Percentiles rank a stretch among this genome's conserved stretches.
Conservation (phyloP, 1,140 invertebrate species). For the Panonychus citri region DNA sequence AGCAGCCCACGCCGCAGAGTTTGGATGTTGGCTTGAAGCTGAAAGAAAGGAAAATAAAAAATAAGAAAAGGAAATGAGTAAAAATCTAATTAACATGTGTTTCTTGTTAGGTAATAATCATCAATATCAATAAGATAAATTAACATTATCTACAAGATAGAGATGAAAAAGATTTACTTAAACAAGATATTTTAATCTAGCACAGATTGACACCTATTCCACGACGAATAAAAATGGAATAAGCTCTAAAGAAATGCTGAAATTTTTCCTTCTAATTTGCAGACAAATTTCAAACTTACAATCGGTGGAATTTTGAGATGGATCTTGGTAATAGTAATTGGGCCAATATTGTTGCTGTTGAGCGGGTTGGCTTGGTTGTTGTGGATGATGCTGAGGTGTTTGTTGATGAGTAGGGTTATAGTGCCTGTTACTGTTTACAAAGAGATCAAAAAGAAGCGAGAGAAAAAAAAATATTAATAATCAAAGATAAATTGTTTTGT, state of each 20-base stretch:
- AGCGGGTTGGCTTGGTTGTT: not conserved
- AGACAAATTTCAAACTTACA: not conserved
- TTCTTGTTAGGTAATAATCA: too few species aligned
- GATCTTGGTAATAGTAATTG: not conserved
- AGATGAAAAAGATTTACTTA: too few species aligned
- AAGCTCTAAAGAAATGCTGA: not conserved
- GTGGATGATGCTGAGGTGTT: not conserved
- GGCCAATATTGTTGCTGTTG: constrained; percentile 2
- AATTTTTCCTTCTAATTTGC: too few species aligned
- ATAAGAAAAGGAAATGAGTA: not conserved
- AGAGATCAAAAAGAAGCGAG: too few species aligned
- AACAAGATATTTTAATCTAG: not conserved
- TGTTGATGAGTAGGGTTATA: not conserved
- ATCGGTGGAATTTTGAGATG: not conserved
- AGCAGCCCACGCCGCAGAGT: constrained; percentile 28
- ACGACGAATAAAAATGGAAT: not conserved
- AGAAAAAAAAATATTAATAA: too few species aligned
- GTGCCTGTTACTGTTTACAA: too few species aligned
- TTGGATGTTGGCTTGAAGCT: not conserved
- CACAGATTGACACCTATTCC: constrained; percentile 10
- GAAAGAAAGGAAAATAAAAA: not conserved
- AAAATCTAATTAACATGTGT: too few species aligned
- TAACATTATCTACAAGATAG: too few species aligned
- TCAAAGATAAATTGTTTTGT: too few species aligned
- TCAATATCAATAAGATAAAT: too few species aligned